phyloP scores from a whole-genome alignment of 2,888 invertebrate species.

The Eurytoma adleriae region DNA sequence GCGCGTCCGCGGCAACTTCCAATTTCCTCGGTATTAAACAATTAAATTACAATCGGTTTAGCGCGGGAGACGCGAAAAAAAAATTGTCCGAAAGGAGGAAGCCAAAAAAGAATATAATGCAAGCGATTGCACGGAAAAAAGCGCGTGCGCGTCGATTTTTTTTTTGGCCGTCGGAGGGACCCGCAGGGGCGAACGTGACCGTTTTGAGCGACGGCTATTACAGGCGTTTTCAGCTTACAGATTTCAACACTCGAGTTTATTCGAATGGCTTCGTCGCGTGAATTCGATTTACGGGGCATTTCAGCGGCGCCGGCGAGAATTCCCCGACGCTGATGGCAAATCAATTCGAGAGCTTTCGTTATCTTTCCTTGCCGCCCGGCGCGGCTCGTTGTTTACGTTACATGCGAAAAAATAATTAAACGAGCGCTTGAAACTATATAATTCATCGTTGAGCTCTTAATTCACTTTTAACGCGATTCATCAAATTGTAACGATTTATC shows the following conservation, averaged over 20 bases:
- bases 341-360: slow-evolving; percentile 17
- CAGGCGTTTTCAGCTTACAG: slow-evolving; percentile 29
- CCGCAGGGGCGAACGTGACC: slow-evolving; percentile 33
- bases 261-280: slow-evolving; percentile 19
- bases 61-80: slow-evolving; percentile 16
- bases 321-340: slow-evolving; percentile 3
- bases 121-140: slow-evolving; percentile 11
- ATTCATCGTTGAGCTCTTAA: background rate
- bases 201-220: slow-evolving; percentile 39
- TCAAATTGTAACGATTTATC: too few relatives aligned
- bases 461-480: background rate
- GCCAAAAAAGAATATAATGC: slow-evolving; percentile 3
- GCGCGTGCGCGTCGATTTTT: background rate
- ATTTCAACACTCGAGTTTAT: slow-evolving; percentile 18
- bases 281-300: slow-evolving; percentile 10
- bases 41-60: slow-evolving; percentile 72
- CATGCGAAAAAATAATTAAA: slow-evolving; percentile 14
- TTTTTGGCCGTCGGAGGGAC: slow-evolving; percentile 32
- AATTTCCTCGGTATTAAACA: slow-evolving; percentile 71
- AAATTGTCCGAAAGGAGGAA: background rate
- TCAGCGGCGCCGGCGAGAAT: background rate
- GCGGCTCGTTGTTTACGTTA: background rate
- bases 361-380: background rate
- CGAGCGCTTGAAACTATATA: background rate
- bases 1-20: slow-evolving; percentile 68